Evolutionary conservation across 2,113 vertebrate species (phyloP).

Genomic region (Rhynchopsitta pachyrhyncha): DNA sequence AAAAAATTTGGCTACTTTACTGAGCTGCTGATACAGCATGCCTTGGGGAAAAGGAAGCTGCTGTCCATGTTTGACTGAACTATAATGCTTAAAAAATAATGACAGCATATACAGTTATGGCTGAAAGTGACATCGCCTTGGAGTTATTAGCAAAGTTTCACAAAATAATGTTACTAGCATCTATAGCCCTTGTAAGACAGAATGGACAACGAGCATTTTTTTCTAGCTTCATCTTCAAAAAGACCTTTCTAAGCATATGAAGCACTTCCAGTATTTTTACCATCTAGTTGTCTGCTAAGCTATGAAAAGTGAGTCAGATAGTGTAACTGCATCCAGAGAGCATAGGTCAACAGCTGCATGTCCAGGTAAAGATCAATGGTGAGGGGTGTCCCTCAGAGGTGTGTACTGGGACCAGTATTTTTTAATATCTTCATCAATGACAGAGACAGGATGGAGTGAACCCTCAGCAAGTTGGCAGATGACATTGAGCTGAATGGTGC

Average conservation of each 20-base stretch:
- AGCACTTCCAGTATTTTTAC: background rate
- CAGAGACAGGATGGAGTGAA: too few species aligned
- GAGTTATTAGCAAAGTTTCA: background rate
- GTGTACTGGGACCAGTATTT: fast-evolving
- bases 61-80: background rate
- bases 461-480: background rate
- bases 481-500: background rate
- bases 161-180: background rate
- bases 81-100: constrained; percentile 46
- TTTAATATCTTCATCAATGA: background rate
- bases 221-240: background rate
- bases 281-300: background rate
- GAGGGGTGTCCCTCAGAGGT: background rate
- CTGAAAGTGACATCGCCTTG: background rate
- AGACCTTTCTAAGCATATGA: background rate
- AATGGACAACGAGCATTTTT: background rate
- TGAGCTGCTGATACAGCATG: constrained; percentile 18
- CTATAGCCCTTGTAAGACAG: background rate
- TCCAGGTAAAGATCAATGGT: background rate
- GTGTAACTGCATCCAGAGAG: background rate
- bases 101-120: background rate
- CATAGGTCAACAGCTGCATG: background rate
- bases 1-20: constrained; percentile 37
- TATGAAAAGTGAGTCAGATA: background rate
- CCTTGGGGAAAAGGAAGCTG: background rate